Evolutionary conservation across 2,797 vertebrate genomes (phyloP), one percentile per base, ranked within the genome.

Genomic region (Perdix hodgsoniae): DNA sequence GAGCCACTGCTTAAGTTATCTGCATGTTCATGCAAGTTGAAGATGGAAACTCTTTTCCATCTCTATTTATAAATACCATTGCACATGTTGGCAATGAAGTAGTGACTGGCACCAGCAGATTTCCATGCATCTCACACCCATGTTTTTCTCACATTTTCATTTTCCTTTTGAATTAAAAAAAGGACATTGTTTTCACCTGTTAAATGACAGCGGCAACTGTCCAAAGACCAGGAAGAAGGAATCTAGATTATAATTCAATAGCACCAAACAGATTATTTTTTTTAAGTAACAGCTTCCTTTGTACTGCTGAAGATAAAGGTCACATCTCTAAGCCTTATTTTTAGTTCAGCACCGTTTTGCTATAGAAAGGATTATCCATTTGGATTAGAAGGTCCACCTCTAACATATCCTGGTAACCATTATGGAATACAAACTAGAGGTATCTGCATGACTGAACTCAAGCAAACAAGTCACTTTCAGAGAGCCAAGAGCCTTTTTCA

Each of bases 121-220:
- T 87, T 84, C 94, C 74, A 91, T 56, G 39, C 50, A 83, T 70
- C 67, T 97, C 92, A 95, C 88, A 80, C 82, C 86, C 90, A 63
- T 93, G 22, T 92, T 91, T 95, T 96, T 92, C 91, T 93, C 95
- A 92, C 86, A 88, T 94, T 94, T 96, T 94, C 86, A 83, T 96
- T 93, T 97, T 95, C 86, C 73, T 89, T 95, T 85, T 84, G 74
- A 92, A 96, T 88, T 94, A 73, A 91, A 93, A 94, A 92, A 94
- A 95, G 84, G 94, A 85, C 90, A 94, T 94, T 96, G 95, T 93
- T 96, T 96, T 91, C 90, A 97, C 93, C 94, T 97, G 82, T 76
- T 81, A 95, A 92, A 73, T 82, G 86, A 83, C 77, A 66, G 75
- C 87, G 78, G 94, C 94, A 94, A 65, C 31, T 29, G 9, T 94